Evolutionary conservation across 2,888 invertebrate species (phyloP), one percentile per base, ranked within the genome.

Genomic region (Coelopa pilipes): DNA sequence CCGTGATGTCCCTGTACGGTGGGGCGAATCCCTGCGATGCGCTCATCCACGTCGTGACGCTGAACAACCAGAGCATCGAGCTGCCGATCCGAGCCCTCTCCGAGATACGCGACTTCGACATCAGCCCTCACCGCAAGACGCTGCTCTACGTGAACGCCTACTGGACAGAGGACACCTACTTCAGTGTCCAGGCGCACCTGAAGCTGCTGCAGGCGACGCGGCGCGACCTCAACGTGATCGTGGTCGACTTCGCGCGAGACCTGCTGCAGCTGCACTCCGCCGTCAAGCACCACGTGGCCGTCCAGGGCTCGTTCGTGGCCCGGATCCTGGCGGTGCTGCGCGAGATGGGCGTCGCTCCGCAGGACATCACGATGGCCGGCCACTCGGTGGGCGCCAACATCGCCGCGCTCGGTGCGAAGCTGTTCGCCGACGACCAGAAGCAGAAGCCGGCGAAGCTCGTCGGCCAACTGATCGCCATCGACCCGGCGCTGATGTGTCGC

Each of bases 341-440:
- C 0, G 76, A 78, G 17, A 78, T 81, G 0, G 84, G 82, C 13
- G 73, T 84, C 2, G 57, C 73, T 0, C 68, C 80, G 0, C 71
- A 76, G 50, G 79, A 84, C 57, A 79, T 85, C 0, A 85, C 80
- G 0, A 50, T 86, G 53, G 83, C 81, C 0, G 86, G 85, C 1
- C 86, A 86, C 53, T 86, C 86, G 9, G 85, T 84, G 46, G 86
- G 86, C 5, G 85, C 85, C 0, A 86, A 86, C 77, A 83, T 84
- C n/a, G 85, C 85, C 0, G 85, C 86, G 0, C 21, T 86, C 68
- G 86, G 81, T 0, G 83, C 86, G 0, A 77, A 79, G 13, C 60
- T 82, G 1, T 85, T 76, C 70, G 76, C 79, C 9, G 47, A 55
- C 1, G 63, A 75, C 13, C 11, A 46, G n/a, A 5, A 0, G 7